phyloP scores from a whole-genome alignment of 2,888 invertebrate genomes.

The Hydropsyche betteni region DNA sequence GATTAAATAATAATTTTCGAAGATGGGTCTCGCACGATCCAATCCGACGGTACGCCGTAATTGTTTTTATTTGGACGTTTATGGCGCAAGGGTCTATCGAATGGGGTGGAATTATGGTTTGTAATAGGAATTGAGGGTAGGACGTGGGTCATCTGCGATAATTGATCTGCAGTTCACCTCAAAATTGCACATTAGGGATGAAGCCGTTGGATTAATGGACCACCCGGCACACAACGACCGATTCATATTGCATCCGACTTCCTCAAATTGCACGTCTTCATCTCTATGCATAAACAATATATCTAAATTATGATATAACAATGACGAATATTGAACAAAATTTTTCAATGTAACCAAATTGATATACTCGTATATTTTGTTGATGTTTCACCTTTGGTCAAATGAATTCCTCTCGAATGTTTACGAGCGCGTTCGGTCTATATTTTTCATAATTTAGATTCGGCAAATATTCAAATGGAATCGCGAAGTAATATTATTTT shows the following conservation, averaged over 20 bases:
- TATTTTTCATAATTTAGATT: too few species aligned
- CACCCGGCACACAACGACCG: conserved; percentile 17
- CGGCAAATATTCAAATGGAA: background rate
- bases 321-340: too few species aligned
- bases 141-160: conserved; percentile 28
- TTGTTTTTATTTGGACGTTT: conserved; percentile 18
- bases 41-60: background rate
- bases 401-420: too few species aligned
- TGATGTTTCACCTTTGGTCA: too few species aligned
- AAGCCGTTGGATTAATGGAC: conserved; percentile 39
- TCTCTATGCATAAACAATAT: too few species aligned
- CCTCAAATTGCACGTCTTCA: background rate
- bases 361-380: too few species aligned
- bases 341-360: too few species aligned
- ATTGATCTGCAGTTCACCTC: conserved; percentile 46
- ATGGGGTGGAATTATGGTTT: background rate
- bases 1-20: too few species aligned
- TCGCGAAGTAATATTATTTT: conserved; percentile 20
- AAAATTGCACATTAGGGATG: conserved; percentile 47
- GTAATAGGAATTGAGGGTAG: background rate
- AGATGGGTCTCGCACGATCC: too few species aligned
- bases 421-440: too few species aligned
- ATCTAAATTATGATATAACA: too few species aligned
- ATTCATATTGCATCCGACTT: conserved; percentile 34
- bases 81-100: conserved; percentile 1